These are phyloP conservation scores for Intellagama lesueurii DNA, from an alignment of 2,797 vertebrate genomes.

Conservation along the genomic window DNA sequence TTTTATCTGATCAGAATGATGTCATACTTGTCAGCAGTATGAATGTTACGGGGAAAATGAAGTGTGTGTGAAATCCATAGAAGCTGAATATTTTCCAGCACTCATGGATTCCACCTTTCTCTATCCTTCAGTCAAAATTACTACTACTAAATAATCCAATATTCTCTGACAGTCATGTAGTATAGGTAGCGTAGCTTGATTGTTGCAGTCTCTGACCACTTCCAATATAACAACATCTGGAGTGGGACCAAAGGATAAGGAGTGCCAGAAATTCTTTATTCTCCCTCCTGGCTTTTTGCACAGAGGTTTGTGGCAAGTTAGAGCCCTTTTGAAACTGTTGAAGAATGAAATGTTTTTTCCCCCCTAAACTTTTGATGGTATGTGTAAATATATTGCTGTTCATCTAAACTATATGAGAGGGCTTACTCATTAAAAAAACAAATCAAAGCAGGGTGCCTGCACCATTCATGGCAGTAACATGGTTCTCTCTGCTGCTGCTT, in stretches of 20 bases:
- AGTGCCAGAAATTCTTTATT: not conserved
- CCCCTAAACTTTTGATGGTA: not conserved
- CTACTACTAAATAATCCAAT: not conserved
- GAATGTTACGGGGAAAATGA: fast-evolving
- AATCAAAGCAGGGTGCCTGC: too few relatives aligned
- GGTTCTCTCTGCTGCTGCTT: not conserved
- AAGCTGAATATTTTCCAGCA: not conserved
- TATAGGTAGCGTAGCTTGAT: not conserved
- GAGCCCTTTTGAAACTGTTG: not conserved
- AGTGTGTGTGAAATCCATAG: not conserved
- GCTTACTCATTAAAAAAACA: not conserved
- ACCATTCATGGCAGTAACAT: not conserved
- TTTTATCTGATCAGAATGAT: not conserved
- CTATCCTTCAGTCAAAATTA: not conserved
- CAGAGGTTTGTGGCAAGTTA: not conserved
- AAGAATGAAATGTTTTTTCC: not conserved
- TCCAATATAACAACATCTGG: conserved; percentile 14
- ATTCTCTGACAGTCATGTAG: not conserved
- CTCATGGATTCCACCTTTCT: not conserved
- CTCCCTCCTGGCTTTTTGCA: not conserved
- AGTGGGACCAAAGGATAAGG: not conserved
- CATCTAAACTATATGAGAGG: not conserved
- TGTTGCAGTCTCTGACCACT: not conserved
- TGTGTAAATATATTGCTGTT: not conserved
- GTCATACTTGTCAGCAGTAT: not conserved